Base-by-base conservation (phyloP, 2,888 invertebrate species). In the Coenonympha glycerion region DNA sequence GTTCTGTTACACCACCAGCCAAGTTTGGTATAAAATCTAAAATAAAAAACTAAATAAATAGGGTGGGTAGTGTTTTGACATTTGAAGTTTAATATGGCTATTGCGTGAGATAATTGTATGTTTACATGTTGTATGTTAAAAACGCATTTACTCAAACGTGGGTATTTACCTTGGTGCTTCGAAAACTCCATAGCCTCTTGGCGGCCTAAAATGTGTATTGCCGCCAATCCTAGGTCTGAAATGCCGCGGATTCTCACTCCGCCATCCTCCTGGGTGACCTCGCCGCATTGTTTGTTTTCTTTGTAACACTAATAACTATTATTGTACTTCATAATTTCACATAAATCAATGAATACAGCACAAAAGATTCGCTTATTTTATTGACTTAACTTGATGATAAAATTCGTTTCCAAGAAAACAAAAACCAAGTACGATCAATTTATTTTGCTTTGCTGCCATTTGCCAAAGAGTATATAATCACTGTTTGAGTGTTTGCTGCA, bases 241-340 rank as follows among this genome's bases (percentile, higher is more conserved):
- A 70, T 78, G 73, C 63, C 83, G 76, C 26, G 70, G 74, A 71
- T 77, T 77, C 62, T 85, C 86, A 68, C 65, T 76, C 66, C 84
- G 75, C 87, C 87, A 86, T 66, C 80, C 79, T 62, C 76, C 73
- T 61, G 74, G 63, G 66, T 84, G 86, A 84, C 86, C 85, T 82
- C 87, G 84, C 63, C 86, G 76, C 87, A 87, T 87, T 63, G 64
- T 80, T n/a, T n/a, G n/a, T n/a, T n/a, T n/a, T n/a, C n/a, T n/a
- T n/a, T n/a, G n/a, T n/a, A n/a, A n/a, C n/a, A n/a, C n/a, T n/a
- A n/a, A n/a, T n/a, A n/a, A n/a, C n/a, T n/a, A n/a, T n/a, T n/a
- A n/a, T n/a, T n/a, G n/a, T n/a, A 75, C 53, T 66, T 63, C 81
- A 82, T 79, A 67, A 60, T 73, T 61, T 26, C 30, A 47, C 37